A percentile compares a stretch with the other conserved stretches of the same genome.
phyloP scores from a whole-genome alignment of 2,113 vertebrate species.

The Crocuta crocuta region DNA sequence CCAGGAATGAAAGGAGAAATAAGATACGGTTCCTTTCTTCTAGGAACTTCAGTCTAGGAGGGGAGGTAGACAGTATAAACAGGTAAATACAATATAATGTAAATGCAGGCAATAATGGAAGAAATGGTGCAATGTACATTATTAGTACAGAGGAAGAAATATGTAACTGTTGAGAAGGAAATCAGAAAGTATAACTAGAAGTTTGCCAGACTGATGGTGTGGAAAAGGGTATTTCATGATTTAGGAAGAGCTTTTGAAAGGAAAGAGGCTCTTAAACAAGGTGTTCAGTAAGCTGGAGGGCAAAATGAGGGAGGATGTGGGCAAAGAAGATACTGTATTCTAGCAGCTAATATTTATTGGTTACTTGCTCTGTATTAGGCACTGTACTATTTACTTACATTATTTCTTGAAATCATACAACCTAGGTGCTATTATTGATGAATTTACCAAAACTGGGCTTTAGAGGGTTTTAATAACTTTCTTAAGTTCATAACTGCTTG shows the following conservation, averaged over 20 bases:
- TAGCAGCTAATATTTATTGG: background rate
- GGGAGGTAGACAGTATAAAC: background rate
- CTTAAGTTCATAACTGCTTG: constrained; percentile 25
- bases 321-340: background rate
- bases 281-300: background rate
- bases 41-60: background rate
- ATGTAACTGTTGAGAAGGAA: background rate
- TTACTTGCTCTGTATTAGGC: background rate
- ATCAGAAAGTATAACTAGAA: background rate
- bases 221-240: background rate
- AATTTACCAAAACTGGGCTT: constrained; percentile 14
- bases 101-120: background rate
- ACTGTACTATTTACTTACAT: background rate
- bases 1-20: constrained; percentile 11
- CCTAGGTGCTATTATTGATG: background rate
- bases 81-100: background rate
- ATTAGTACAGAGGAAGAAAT: background rate
- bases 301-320: background rate
- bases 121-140: background rate
- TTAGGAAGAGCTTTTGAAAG: background rate
- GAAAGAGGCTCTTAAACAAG: constrained; percentile 30
- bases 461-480: constrained; percentile 45
- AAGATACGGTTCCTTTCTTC: background rate
- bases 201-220: background rate
- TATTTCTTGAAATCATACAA: background rate